Evolutionary conservation across 1,140 invertebrate species (phyloP).

Genomic region (Charaxes varanes): DNA sequence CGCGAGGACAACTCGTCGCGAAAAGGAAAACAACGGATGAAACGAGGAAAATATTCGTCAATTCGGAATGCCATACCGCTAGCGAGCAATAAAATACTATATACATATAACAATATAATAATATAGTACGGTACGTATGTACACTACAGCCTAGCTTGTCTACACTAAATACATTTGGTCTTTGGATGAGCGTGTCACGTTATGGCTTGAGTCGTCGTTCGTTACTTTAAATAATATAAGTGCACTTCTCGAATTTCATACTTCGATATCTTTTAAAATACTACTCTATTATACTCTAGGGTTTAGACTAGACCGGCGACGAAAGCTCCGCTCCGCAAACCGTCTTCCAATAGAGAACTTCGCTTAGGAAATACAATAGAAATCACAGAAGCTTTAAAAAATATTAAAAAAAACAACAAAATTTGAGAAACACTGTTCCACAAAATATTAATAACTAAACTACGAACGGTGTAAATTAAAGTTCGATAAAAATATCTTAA

Average conservation of each 20-base stretch:
- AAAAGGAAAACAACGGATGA: constrained; percentile 24
- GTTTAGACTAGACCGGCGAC: constrained; percentile 66
- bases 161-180: constrained; percentile 70
- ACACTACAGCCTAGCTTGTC: constrained; percentile 57
- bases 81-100: constrained; percentile 19
- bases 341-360: constrained; percentile 17
- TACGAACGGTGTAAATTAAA: constrained; percentile 31
- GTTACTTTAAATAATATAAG: constrained; percentile 64
- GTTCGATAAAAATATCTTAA: constrained; percentile 38
- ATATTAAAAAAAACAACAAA: constrained; percentile 42
- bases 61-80: constrained; percentile 37
- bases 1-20: constrained; percentile 24
- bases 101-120: constrained; percentile 37
- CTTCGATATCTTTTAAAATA: constrained; percentile 48
- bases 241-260: constrained; percentile 67
- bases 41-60: constrained; percentile 30
- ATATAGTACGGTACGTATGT: constrained; percentile 45
- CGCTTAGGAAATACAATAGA: constrained; percentile 26
- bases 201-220: constrained; percentile 63
- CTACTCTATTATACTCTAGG: too few species aligned
- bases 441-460: constrained; percentile 38
- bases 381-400: constrained; percentile 55
- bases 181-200: constrained; percentile 69
- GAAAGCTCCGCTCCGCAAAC: constrained; percentile 39
- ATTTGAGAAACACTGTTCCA: constrained; percentile 71